These are phyloP conservation scores for Drosophila santomea DNA, from an alignment of 1,140 invertebrate species.

Conservation along the genomic window DNA sequence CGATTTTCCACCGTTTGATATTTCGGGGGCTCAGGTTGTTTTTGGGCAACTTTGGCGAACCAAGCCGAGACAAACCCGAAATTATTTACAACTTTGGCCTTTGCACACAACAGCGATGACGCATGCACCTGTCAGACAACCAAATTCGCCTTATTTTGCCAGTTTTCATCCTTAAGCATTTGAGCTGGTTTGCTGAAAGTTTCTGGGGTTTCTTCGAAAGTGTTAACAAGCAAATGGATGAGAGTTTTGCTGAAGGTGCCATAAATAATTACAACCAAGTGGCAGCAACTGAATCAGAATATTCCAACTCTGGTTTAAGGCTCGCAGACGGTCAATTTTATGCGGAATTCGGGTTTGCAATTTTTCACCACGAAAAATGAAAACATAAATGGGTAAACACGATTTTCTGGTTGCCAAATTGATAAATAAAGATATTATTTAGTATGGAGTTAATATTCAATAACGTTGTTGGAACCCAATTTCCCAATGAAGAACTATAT, in stretches of 20 bases:
- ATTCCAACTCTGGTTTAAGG: slow-evolving; percentile 9
- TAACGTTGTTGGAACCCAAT: neutral
- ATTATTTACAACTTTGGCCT: slow-evolving; percentile 80
- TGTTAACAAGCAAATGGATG: slow-evolving; percentile 8
- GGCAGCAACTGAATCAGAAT: slow-evolving; percentile 40
- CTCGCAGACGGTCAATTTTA: slow-evolving; percentile 15
- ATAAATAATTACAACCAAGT: slow-evolving; percentile 77
- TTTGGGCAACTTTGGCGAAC: slow-evolving; percentile 62
- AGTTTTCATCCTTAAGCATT: slow-evolving; percentile 14
- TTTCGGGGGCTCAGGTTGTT: slow-evolving; percentile 69
- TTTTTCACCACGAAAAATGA: neutral
- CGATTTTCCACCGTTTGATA: slow-evolving; percentile 69
- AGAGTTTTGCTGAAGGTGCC: slow-evolving; percentile 51
- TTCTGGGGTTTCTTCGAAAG: slow-evolving; percentile 1
- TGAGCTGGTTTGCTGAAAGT: neutral
- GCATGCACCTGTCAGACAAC: slow-evolving; percentile 64
- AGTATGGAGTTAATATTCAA: too few species aligned
- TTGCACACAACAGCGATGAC: slow-evolving; percentile 56
- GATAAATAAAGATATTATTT: too few species aligned
- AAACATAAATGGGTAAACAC: too few species aligned
- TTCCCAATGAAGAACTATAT: neutral
- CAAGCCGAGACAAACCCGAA: slow-evolving; percentile 63
- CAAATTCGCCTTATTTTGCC: neutral
- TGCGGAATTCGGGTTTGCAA: slow-evolving; percentile 13
- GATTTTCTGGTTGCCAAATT: too few species aligned